These are phyloP conservation scores for Choloepus hoffmanni DNA, from an alignment of 2,113 vertebrate genomes.

Conservation along the genomic window DNA sequence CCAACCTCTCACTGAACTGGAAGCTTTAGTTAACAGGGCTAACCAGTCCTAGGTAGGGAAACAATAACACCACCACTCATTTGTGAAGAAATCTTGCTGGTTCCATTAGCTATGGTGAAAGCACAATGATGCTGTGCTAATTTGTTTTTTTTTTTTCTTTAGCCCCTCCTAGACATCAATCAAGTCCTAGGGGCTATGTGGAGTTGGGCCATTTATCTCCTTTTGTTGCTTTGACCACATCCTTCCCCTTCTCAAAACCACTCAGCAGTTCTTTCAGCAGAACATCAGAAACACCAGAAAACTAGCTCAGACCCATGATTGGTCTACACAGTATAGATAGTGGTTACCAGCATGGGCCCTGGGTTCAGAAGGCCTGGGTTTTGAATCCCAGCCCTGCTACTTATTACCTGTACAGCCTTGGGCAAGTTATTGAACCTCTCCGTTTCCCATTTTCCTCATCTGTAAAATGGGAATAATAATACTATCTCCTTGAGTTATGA, in stretches of 20 bases:
- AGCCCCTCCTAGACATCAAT: background rate
- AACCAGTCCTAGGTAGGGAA: background rate
- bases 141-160: constrained; percentile 1
- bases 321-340: background rate
- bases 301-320: background rate
- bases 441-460: constrained; percentile 13
- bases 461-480: constrained; percentile 48
- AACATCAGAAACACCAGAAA: constrained; percentile 56
- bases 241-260: constrained; percentile 30
- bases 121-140: background rate
- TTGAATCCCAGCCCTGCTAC: background rate
- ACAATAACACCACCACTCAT: background rate
- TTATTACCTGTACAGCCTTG: constrained; percentile 1
- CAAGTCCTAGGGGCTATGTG: background rate
- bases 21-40: constrained; percentile 23
- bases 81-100: background rate
- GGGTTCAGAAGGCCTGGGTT: background rate
- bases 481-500: background rate
- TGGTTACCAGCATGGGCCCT: background rate
- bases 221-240: constrained; percentile 39
- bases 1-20: background rate
- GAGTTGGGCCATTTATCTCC: constrained; percentile 2
- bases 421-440: constrained; percentile 7
- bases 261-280: constrained; percentile 21
- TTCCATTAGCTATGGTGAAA: constrained; percentile 12